These are phyloP conservation scores for Boloria euphrosyne DNA, from an alignment of 2,888 invertebrate genomes.

Conservation along the genomic window DNA sequence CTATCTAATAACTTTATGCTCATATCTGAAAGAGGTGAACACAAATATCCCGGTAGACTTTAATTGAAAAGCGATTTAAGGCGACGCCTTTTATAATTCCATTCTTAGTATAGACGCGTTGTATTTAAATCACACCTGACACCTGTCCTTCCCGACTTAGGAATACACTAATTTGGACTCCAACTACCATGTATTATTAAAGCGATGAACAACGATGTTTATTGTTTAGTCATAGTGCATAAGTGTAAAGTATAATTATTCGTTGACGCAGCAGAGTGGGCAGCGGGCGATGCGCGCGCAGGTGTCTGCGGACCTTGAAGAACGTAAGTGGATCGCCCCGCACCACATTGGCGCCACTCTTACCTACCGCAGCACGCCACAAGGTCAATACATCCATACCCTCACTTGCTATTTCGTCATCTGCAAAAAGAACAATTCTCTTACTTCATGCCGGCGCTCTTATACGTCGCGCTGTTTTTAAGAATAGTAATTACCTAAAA, in stretches of 20 bases:
- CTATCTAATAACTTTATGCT: too few species aligned
- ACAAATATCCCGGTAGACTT: too few species aligned
- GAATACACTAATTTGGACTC: too few species aligned
- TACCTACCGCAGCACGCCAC: conserved; percentile 90
- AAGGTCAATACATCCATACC: conserved; percentile 83
- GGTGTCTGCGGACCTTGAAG: conserved; percentile 88
- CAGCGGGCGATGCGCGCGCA: conserved; percentile 87
- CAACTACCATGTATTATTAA: too few species aligned
- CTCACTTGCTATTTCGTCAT: conserved; percentile 44
- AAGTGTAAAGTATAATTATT: conserved; percentile 6
- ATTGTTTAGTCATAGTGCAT: not conserved
- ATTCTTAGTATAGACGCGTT: too few species aligned
- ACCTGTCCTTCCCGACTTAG: too few species aligned
- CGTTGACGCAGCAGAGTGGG: conserved; percentile 64
- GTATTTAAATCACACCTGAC: too few species aligned
- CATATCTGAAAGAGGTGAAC: too few species aligned
- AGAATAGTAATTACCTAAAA: not conserved
- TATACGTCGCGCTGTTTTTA: not conserved
- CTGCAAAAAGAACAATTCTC: conserved; percentile 11
- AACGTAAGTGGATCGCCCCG: conserved; percentile 85
- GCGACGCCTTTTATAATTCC: too few species aligned
- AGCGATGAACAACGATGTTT: not conserved
- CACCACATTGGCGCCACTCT: conserved; percentile 91
- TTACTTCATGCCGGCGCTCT: not conserved
- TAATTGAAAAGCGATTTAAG: too few species aligned